phyloP scores from a whole-genome alignment of 2,888 invertebrate species.

The Agrochola circellaris region DNA sequence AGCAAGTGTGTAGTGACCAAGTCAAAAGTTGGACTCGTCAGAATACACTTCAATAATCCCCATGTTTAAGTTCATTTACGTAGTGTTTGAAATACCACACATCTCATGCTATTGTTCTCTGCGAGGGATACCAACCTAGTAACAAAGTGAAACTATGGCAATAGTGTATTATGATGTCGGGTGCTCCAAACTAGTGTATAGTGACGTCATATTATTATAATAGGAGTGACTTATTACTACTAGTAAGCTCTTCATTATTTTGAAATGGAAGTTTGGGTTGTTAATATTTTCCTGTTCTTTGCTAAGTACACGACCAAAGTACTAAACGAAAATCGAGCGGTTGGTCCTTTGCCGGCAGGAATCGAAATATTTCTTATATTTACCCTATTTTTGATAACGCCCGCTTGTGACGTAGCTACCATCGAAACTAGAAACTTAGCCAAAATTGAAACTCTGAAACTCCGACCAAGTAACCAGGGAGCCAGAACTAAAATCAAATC shows the following conservation, averaged over 20 bases:
- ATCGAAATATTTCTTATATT: background rate
- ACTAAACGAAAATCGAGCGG: background rate
- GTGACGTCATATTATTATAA: slow-evolving; percentile 2
- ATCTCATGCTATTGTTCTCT: slow-evolving; percentile 26
- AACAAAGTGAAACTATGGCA: slow-evolving; percentile 26
- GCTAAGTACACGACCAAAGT: background rate
- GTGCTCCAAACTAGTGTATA: slow-evolving; percentile 18
- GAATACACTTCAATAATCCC: background rate
- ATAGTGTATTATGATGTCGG: slow-evolving; percentile 28
- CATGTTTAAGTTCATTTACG: slow-evolving; percentile 1
- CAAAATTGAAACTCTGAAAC: background rate
- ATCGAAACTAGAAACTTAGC: background rate
- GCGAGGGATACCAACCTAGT: slow-evolving; percentile 9
- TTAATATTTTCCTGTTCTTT: background rate
- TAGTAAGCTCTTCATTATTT: slow-evolving; percentile 16
- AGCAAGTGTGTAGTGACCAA: background rate
- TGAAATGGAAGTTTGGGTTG: background rate
- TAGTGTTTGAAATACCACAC: slow-evolving; percentile 2
- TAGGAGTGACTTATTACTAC: slow-evolving; percentile 10
- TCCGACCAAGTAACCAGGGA: background rate
- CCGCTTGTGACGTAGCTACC: background rate
- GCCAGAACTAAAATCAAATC: slow-evolving; percentile 20
- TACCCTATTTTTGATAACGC: background rate
- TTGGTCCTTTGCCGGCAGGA: background rate
- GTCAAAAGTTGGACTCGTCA: background rate